Evolutionary conservation across 2,113 vertebrate species (phyloP), one percentile per base, ranked within the genome.

Genomic region (Tapirus terrestris): DNA sequence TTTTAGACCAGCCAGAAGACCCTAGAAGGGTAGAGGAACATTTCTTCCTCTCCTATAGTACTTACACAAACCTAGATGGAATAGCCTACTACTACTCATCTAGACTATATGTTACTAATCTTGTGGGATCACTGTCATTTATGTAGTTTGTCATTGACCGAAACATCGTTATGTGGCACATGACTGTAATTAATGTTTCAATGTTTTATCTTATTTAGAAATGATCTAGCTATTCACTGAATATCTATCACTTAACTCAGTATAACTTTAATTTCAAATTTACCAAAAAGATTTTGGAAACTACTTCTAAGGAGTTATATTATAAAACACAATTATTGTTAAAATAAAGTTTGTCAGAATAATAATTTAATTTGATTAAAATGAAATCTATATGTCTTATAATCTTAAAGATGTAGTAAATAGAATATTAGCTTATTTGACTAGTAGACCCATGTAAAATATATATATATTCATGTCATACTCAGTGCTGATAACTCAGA

Each of bases 161-260:
- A 53, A 53, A 53, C 51, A 53, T 53, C 51, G 14, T 53, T 53
- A 53, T 53, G 51, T 53, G 51, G 51, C 1, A 14, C 51, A 14
- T 53, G 51, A 53, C 51, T 53, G 51, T 58, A 75, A 60, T 72
- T 89, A 89, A 88, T 81, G 56, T 72, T 73, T 83, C 77, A 60
- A 27, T 56, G 75, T 80, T 88, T 88, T 89, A 60, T 77, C 31
- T 93, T 92, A 65, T 48, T 87, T 88, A 92, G 58, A 92, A 88
- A 31, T 58, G 33, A 81, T 65, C 17, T 92, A 79, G 65, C 65
- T 95, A 80, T 53, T 70, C 8, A 33, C 8, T 36, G 48, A 89
- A 58, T 67, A 82, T 68, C 9, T 21, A 18, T 67, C 20, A 76
- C 73, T 43, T 96, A 63, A 58, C 51, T 81, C 73, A 85, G 65